A percentile compares a stretch with the other conserved stretches of the same genome.
phyloP scores from a whole-genome alignment of 2,888 invertebrate species.

The Nyleta sp. region DNA sequence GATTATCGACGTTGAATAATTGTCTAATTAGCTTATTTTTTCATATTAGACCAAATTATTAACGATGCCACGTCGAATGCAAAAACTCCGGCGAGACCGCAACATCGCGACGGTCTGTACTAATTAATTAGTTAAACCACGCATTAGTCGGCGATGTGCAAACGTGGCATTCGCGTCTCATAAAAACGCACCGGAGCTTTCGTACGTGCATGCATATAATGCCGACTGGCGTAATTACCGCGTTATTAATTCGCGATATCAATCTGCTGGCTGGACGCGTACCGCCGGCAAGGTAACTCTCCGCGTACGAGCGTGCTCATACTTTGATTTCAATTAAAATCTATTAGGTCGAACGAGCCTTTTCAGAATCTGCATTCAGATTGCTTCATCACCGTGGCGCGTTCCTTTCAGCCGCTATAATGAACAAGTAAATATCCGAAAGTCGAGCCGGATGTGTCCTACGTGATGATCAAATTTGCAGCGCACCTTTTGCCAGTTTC shows the following conservation, averaged over 20 bases:
- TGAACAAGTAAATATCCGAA: conserved; percentile 50
- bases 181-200: conserved; percentile 34
- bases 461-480: not conserved
- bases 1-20: no score
- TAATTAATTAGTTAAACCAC: conserved; percentile 27
- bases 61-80: not conserved
- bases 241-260: conserved; percentile 73
- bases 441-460: conserved; percentile 5
- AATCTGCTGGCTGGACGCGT: conserved; percentile 71
- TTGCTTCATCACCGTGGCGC: conserved; percentile 54
- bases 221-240: conserved; percentile 68
- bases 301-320: conserved; percentile 26
- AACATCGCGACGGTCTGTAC: not conserved
- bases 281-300: conserved; percentile 52
- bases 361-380: conserved; percentile 66
- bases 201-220: conserved; percentile 48
- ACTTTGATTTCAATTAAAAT: conserved; percentile 73
- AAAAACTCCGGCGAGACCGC: not conserved
- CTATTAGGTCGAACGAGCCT: conserved; percentile 67
- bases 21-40: no score
- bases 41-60: not conserved
- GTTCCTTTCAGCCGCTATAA: conserved; percentile 32
- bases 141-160: conserved; percentile 25
- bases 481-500: no score
- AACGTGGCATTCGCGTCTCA: conserved; percentile 14